These are phyloP conservation scores for Nematolebias whitei DNA, from an alignment of 2,113 vertebrate species.

Conservation along the genomic window DNA sequence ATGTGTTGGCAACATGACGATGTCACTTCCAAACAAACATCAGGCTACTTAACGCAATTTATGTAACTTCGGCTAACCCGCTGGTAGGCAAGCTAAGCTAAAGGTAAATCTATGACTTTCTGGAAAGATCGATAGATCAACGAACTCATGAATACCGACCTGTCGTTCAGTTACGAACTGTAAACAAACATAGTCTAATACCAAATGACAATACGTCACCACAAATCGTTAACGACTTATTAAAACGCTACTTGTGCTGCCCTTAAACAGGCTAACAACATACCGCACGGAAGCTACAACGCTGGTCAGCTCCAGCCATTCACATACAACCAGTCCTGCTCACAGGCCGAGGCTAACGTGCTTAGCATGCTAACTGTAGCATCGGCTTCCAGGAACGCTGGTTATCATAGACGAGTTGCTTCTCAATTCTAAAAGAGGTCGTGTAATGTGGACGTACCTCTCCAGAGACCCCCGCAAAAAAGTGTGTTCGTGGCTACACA, in stretches of 20 bases:
- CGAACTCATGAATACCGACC: neutral
- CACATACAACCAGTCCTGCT: neutral
- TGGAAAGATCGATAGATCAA: neutral
- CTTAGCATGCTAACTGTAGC: conserved; percentile 39
- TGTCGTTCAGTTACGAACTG: neutral
- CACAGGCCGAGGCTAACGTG: conserved; percentile 48
- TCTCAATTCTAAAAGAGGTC: neutral
- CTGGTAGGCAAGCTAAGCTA: conserved; percentile 7
- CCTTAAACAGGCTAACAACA: neutral
- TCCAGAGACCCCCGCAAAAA: conserved; percentile 55
- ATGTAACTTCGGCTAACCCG: conserved; percentile 29
- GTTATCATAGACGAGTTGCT: neutral
- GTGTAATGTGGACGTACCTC: conserved; percentile 54
- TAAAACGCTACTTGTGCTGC: neutral
- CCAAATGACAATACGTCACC: neutral
- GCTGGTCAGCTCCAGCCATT: neutral
- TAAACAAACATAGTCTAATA: neutral
- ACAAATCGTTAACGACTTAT: neutral
- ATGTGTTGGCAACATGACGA: too few species aligned
- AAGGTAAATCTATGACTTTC: conserved; percentile 8
- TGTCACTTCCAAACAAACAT: conserved; percentile 12
- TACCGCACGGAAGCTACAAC: neutral
- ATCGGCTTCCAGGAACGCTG: conserved; percentile 6
- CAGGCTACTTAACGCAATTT: conserved; percentile 8
- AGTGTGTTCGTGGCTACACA: conserved; percentile 43